phyloP scores from a whole-genome alignment of 2,113 vertebrate species.

The Ictalurus furcatus region DNA sequence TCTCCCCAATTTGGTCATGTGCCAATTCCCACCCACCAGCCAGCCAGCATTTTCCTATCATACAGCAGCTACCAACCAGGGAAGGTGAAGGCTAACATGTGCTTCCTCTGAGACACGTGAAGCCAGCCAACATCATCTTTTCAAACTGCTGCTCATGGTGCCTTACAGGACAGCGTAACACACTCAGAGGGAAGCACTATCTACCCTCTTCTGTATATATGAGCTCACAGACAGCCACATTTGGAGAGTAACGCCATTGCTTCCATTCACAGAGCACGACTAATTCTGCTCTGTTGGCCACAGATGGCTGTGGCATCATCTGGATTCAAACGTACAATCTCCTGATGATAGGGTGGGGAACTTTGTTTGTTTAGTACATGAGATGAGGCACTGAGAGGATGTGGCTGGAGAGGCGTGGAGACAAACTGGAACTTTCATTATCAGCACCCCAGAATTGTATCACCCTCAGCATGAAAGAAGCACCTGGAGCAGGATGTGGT shows the following conservation, averaged over 20 bases:
- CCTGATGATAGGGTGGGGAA: not conserved
- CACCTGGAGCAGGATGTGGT: conserved; percentile 2
- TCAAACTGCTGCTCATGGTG: not conserved
- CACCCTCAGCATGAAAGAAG: conserved; percentile 17
- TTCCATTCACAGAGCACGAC: not conserved
- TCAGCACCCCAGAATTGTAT: conserved; percentile 32
- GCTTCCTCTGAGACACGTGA: not conserved
- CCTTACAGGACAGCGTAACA: not conserved
- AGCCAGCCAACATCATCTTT: not conserved
- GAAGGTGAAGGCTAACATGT: not conserved
- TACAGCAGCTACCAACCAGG: not conserved
- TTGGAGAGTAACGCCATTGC: not conserved
- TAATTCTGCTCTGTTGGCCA: not conserved
- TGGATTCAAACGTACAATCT: not conserved
- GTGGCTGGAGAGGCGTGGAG: not conserved
- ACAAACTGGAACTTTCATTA: conserved; percentile 40
- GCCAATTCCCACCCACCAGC: not conserved
- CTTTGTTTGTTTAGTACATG: not conserved
- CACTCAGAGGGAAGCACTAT: not conserved
- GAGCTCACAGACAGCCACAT: not conserved
- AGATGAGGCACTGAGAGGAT: not conserved
- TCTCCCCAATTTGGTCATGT: not conserved
- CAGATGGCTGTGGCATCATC: not conserved
- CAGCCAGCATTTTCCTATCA: not conserved
- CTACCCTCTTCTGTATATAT: not conserved